Conservation (phyloP, 1,140 invertebrate species). For the Apis dorsata region DNA sequence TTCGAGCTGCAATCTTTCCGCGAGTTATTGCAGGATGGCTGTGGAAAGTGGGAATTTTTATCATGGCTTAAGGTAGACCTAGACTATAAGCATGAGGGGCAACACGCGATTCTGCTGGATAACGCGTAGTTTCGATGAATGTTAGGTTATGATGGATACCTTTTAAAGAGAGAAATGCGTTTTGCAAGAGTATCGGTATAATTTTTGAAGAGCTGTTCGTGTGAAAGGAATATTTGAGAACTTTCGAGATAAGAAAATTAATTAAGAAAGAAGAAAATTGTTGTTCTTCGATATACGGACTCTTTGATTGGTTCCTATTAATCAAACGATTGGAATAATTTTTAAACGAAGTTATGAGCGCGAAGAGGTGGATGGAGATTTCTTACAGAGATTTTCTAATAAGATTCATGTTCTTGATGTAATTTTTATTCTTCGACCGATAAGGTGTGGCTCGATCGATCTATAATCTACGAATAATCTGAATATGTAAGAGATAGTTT, state of each 20-base stretch:
- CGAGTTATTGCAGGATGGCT: not conserved
- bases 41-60: conserved; percentile 34
- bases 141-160: too few relatives aligned
- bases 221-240: too few relatives aligned
- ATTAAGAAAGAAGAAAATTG: too few relatives aligned
- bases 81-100: not conserved
- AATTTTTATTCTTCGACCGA: not conserved
- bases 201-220: too few relatives aligned
- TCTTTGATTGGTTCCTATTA: too few relatives aligned
- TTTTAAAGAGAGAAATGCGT: not conserved
- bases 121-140: conserved; percentile 13
- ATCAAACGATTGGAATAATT: too few relatives aligned
- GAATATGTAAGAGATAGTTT: not conserved
- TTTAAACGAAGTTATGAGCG: too few relatives aligned
- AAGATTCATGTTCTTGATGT: not conserved
- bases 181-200: not conserved
- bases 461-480: not conserved
- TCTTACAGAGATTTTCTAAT: too few relatives aligned
- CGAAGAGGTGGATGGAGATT: not conserved
- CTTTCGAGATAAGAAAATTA: too few relatives aligned
- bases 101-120: conserved; percentile 15
- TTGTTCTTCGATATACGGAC: too few relatives aligned
- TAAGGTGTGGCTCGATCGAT: not conserved
- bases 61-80: not conserved
- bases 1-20: not conserved